Evolutionary conservation across 2,888 invertebrate species (phyloP), one percentile per base, ranked within the genome.

Genomic region (Parnassius orleans): DNA sequence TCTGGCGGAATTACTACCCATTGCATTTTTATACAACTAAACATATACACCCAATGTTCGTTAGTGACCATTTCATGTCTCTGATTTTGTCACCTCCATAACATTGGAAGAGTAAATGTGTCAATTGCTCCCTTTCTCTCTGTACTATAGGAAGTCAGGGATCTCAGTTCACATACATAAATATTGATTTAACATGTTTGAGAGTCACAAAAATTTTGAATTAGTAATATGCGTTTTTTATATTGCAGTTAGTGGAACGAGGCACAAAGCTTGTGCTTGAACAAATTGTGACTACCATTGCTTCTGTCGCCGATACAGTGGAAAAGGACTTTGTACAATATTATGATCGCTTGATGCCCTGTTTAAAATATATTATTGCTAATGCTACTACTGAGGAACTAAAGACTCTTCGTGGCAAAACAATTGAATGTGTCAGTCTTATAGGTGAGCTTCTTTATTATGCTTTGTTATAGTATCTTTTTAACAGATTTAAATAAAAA

Each of bases 241-340:
- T 43, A 43, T 77, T 73, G 44, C 75, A 95, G 93, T 93, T 99
- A 69, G 95, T 98, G 57, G 97, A 98, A 81, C 96, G 96, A 72
- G 99, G 98, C 56, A 98, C 97, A 12, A 99, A 99, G 84, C 92
- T 99, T 67, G 99, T 99, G 10, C 90, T 99, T 67, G 99, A 99
- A 88, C 99, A 99, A 90, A 96, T 98, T 58, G 98, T 99, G n/a
- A 99, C 99, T 0, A 99, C 99, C 5, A 97, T 99, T 69, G 99
- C 99, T 10, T 98, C 99, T 0, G 98, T 99, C 0, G 99, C 99
- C 1, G 99, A 99, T 84, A 98, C 99, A 0, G 97, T 98, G 11
- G 98, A 99, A 85, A 98, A 98, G 77, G 98, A 98, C 78, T 99
- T 99, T 85, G 95, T 96, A 9, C 92, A 95, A 2, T 99, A 98